Percentiles rank a stretch among this genome's conserved stretches.
Conservation (phyloP, 2,797 vertebrate species). For the Monodelphis domestica region DNA sequence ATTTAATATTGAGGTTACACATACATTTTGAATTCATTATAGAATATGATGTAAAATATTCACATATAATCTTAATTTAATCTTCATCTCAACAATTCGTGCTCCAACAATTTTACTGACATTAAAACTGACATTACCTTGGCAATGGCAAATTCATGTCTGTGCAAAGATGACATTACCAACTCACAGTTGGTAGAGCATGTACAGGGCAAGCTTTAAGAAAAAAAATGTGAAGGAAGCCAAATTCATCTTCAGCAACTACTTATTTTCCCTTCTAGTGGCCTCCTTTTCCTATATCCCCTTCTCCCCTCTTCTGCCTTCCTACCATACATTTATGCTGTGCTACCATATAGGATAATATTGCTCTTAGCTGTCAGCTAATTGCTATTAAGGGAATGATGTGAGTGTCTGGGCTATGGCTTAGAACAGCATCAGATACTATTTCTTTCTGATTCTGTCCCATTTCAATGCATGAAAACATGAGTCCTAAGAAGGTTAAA, state of each 20-base stretch:
- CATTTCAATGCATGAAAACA: too few species aligned
- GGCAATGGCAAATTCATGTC: too few species aligned
- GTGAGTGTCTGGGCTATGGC: background rate
- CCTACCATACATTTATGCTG: background rate
- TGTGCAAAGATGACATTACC: too few species aligned
- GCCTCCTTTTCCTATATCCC: background rate
- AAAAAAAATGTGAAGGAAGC: background rate
- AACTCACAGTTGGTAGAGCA: background rate
- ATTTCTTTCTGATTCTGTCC: too few species aligned
- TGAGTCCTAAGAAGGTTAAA: too few species aligned
- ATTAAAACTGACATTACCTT: too few species aligned
- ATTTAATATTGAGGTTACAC: too few species aligned
- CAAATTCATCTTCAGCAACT: background rate
- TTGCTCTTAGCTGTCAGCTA: background rate
- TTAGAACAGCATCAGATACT: too few species aligned
- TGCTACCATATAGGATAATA: background rate
- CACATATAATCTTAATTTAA: background rate
- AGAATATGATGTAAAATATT: too few species aligned
- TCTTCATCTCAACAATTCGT: constrained; percentile 19
- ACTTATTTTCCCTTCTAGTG: background rate
- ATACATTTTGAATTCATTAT: too few species aligned
- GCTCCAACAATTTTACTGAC: background rate
- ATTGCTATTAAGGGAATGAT: background rate
- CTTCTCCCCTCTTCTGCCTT: background rate
- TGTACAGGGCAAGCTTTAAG: background rate